Percentiles rank a stretch among this genome's conserved stretches.
Conservation (phyloP, 2,113 vertebrate genomes). For the Emydocephalus ijimae region DNA sequence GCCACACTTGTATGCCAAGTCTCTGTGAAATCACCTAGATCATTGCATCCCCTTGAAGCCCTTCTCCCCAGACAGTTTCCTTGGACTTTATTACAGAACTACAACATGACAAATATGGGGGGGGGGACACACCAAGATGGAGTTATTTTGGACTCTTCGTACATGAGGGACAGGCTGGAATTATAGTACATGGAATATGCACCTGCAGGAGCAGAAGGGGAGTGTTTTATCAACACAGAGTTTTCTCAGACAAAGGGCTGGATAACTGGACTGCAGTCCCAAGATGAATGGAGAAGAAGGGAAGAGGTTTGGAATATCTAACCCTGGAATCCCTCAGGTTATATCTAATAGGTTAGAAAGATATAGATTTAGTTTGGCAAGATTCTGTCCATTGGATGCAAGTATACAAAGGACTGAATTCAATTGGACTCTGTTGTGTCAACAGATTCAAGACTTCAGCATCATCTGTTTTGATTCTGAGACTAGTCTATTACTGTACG, state of each 20-base stretch:
- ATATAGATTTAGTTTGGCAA: neutral
- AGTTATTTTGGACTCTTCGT: neutral
- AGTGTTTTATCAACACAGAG: neutral
- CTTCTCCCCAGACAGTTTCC: neutral
- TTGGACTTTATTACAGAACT: neutral
- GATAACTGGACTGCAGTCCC: neutral
- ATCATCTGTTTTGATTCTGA: neutral
- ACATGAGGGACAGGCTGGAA: neutral
- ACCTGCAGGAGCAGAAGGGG: neutral
- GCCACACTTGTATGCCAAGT: neutral
- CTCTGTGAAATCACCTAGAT: neutral
- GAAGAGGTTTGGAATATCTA: neutral
- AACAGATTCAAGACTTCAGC: neutral
- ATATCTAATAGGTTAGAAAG: neutral
- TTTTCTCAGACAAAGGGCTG: neutral
- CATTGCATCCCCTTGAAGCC: neutral
- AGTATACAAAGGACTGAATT: neutral
- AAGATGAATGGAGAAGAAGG: neutral
- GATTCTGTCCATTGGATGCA: neutral
- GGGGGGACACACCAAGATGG: no score
- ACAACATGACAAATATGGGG: neutral
- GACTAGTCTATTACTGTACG: neutral
- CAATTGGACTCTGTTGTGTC: neutral
- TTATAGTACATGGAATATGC: neutral
- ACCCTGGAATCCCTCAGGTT: neutral